A percentile compares a stretch with the other conserved stretches of the same genome.
Conservation (phyloP, 2,113 vertebrate species). For the Pedetes capensis region DNA sequence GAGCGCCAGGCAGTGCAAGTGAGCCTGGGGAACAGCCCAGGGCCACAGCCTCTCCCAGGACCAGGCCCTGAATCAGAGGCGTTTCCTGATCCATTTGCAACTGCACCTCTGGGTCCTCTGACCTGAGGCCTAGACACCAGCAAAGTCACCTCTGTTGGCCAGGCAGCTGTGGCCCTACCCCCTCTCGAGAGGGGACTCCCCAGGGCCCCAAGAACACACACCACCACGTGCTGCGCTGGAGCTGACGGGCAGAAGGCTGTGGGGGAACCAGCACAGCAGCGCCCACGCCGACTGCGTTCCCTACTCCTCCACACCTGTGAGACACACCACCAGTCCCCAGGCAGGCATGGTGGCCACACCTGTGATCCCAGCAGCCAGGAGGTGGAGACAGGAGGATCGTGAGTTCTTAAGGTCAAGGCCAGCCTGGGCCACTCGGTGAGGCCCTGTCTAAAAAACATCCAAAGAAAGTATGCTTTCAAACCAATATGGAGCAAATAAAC, state of each 20-base stretch:
- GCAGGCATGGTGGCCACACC: no score
- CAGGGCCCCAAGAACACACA: rapidly evolving
- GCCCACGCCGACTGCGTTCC: neutral
- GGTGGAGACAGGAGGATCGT: no score
- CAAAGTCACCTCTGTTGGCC: neutral
- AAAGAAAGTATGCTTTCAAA: neutral
- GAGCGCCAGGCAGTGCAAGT: no score
- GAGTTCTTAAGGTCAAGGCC: no score
- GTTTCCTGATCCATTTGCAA: neutral
- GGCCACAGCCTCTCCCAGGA: neutral
- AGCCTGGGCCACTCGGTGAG: no score
- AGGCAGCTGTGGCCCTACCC: neutral
- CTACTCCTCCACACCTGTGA: no score
- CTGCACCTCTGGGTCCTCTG: neutral
- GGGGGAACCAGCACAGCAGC: no score
- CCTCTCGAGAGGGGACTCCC: neutral
- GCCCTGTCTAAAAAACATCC: no score
- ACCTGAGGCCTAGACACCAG: neutral
- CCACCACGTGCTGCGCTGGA: neutral
- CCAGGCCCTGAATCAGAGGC: neutral
- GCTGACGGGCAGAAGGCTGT: no score
- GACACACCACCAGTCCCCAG: no score
- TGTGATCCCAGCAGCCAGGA: no score
- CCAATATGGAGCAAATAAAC: neutral
- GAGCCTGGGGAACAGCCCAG: neutral